phyloP scores from a whole-genome alignment of 2,113 vertebrate genomes.

The Centrocercus urophasianus region DNA sequence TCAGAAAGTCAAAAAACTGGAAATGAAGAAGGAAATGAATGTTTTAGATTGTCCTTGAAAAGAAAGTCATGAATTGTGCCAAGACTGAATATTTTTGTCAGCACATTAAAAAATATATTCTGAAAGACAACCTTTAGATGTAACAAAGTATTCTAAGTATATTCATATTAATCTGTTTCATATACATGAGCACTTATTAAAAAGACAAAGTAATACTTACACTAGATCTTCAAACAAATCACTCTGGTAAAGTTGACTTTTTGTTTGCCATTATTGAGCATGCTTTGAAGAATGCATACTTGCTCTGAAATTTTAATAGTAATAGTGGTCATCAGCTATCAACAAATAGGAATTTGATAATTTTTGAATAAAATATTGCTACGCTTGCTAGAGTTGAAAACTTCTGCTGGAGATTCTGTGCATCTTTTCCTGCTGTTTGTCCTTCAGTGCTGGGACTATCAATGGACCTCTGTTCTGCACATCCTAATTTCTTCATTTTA shows the following conservation, averaged over 20 bases:
- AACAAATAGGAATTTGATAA: not conserved
- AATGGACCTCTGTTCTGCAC: not conserved
- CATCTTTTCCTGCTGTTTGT: not conserved
- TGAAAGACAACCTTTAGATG: not conserved
- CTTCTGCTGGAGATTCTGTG: not conserved
- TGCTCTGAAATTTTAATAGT: not conserved
- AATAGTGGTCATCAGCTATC: not conserved
- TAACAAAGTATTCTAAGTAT: not conserved
- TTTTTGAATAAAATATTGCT: not conserved
- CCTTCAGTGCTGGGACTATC: not conserved
- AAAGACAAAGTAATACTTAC: not conserved
- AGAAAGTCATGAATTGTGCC: not conserved
- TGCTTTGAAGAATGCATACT: not conserved
- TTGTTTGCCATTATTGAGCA: not conserved
- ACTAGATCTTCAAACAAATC: not conserved
- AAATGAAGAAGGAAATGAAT: not conserved
- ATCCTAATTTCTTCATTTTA: not conserved
- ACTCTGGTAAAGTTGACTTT: not conserved
- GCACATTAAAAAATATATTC: not conserved
- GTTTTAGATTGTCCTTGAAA: not conserved
- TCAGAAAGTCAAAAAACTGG: conserved; percentile 1
- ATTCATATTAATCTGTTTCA: not conserved
- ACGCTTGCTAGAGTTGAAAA: not conserved
- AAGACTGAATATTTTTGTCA: not conserved
- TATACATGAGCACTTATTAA: not conserved